phyloP scores from a whole-genome alignment of 2,797 vertebrate species.

The Acipenser ruthenus region DNA sequence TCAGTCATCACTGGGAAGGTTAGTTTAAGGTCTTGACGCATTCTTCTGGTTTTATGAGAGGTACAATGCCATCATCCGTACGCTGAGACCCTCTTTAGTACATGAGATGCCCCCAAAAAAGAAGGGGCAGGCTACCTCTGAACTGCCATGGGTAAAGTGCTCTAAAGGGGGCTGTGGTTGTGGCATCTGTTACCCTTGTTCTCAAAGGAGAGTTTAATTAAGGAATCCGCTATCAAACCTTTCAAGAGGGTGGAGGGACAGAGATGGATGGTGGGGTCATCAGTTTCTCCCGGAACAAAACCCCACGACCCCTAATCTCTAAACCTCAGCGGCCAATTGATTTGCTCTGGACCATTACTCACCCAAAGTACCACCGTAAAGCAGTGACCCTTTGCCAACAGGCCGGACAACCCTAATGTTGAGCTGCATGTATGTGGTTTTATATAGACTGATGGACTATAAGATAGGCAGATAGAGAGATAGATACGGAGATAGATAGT shows the following conservation, averaged over 20 bases:
- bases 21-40: conserved; percentile 44
- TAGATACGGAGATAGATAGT: too few relatives aligned
- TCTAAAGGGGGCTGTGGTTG: conserved; percentile 55
- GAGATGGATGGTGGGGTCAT: conserved; percentile 86
- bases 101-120: conserved; percentile 16
- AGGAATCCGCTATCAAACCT: conserved; percentile 52
- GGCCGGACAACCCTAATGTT: conserved; percentile 29
- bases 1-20: conserved; percentile 57
- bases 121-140: background rate
- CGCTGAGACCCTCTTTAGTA: conserved; percentile 31
- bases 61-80: conserved; percentile 42
- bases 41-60: conserved; percentile 36
- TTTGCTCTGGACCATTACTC: conserved; percentile 86
- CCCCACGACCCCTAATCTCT: conserved; percentile 69
- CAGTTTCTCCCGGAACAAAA: conserved; percentile 60
- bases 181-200: conserved; percentile 79
- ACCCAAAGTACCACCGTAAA: conserved; percentile 32
- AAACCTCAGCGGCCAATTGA: conserved; percentile 74
- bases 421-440: conserved; percentile 30
- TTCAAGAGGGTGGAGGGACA: conserved; percentile 64
- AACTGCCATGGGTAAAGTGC: conserved; percentile 8
- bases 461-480: background rate
- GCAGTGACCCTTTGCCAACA: conserved; percentile 31
- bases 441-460: conserved; percentile 24
- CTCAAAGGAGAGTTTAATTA: conserved; percentile 57